phyloP scores from a whole-genome alignment of 2,797 vertebrate genomes.

The Hydrocynus forskahlii region DNA sequence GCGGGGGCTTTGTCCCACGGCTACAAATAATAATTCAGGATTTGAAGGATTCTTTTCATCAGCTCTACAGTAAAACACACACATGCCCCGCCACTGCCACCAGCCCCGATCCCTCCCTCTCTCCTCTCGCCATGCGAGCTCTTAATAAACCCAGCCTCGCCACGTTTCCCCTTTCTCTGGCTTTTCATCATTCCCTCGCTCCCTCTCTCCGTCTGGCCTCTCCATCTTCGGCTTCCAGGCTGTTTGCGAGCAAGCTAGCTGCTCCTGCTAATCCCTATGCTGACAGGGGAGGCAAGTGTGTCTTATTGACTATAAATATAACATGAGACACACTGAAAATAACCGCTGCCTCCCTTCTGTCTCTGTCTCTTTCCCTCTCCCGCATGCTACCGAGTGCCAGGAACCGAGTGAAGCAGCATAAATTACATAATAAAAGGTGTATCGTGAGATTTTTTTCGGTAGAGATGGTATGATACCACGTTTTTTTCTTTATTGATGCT shows the following conservation, averaged over 20 bases:
- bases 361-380: constrained; percentile 57
- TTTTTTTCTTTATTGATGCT: neutral
- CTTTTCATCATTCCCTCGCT: constrained; percentile 31
- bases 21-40: constrained; percentile 48
- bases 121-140: constrained; percentile 27
- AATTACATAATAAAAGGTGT: neutral
- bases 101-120: constrained; percentile 14
- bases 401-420: constrained; percentile 36
- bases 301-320: constrained; percentile 87
- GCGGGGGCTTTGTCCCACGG: constrained; percentile 31
- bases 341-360: constrained; percentile 64
- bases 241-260: constrained; percentile 54
- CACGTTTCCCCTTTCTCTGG: constrained; percentile 32
- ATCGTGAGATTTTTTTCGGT: neutral
- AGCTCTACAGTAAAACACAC: constrained; percentile 35
- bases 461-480: neutral
- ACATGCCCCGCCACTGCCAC: constrained; percentile 9
- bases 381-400: constrained; percentile 70
- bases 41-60: constrained; percentile 47
- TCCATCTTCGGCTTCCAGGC: constrained; percentile 17
- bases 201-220: constrained; percentile 3
- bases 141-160: constrained; percentile 43
- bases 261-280: constrained; percentile 77
- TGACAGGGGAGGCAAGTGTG: constrained; percentile 79
- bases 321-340: constrained; percentile 81